Base-by-base conservation (phyloP, 2,113 vertebrate genomes). In the Formicarius rufipectus region DNA sequence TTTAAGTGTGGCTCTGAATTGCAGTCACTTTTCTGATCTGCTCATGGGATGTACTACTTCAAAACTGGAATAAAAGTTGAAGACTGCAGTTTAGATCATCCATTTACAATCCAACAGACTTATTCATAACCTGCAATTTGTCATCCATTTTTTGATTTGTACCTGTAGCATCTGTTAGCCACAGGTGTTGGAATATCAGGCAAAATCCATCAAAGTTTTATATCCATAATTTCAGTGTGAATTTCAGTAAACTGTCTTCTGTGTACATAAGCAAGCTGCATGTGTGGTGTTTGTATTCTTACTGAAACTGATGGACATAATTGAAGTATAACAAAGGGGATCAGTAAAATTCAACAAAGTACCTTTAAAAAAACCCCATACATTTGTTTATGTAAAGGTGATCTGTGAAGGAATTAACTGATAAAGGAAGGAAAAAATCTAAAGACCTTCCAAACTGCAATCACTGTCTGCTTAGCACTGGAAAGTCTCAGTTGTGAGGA, bases 301-400 rank as follows among this genome's bases (percentile, higher is more conserved):
- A 76, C 53, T 47, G 22, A 90, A 27, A 84, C 14, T 49, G 30
- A 45, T 53, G 7, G 39, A 93, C 87, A 84, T 49, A 84, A 45
- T 8, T 87, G 40, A 78, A 85, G 59, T 59, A 42, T 35, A 42
- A 59, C 35, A 76, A 52, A 14, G 31, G 7, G 5, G 23, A 78
- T 3, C 20, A 7, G 50, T 60, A 78, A 89, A 84, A 87, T 87
- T 64, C 13, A 84, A 44, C 13, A 83, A 16, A 14, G 68, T 27
- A 9, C 0, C 2, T 63, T 63, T 39, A 47, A 24, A 4, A 6
- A 6, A 14, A 42, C n/a, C n/a, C n/a, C n/a, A n/a, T n/a, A n/a
- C 58, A 67, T 30, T 53, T 52, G 3, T 69, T 94, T 62, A 69
- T 7, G 35, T 52, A 37, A 11, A 64, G 9, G 2, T 72, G 6